Conservation (phyloP, 2,888 invertebrate genomes). For the Drosophila helvetica region DNA sequence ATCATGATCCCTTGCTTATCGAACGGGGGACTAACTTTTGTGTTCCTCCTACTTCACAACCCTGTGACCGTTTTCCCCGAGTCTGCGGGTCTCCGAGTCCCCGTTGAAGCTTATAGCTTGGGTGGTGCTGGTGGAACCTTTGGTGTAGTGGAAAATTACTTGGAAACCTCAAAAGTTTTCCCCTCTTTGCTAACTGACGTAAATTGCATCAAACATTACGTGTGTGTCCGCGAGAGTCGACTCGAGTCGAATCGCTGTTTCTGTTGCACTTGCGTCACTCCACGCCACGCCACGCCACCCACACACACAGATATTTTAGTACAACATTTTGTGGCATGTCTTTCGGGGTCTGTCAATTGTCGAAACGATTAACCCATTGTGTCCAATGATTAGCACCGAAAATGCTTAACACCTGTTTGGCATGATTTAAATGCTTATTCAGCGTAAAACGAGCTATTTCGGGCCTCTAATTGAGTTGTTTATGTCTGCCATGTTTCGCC, state of each 20-base stretch:
- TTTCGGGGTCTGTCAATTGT: slow-evolving; percentile 7
- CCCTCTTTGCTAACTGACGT: slow-evolving; percentile 50
- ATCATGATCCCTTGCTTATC: neutral
- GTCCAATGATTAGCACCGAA: slow-evolving; percentile 2
- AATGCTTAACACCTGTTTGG: slow-evolving; percentile 27
- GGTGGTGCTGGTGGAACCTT: slow-evolving; percentile 17
- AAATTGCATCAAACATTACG: slow-evolving; percentile 56
- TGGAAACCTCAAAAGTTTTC: slow-evolving; percentile 55
- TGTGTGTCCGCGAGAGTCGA: slow-evolving; percentile 7
- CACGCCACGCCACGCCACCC: slow-evolving; percentile 10
- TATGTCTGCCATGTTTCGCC: slow-evolving; percentile 30
- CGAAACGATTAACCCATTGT: slow-evolving; percentile 19
- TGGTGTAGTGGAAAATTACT: slow-evolving; percentile 45
- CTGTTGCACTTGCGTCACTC: slow-evolving; percentile 37
- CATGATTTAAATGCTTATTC: slow-evolving; percentile 7
- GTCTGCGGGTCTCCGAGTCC: neutral
- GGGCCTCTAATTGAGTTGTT: slow-evolving; percentile 57
- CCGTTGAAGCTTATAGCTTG: slow-evolving; percentile 36
- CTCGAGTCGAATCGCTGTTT: slow-evolving; percentile 11
- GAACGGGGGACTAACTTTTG: slow-evolving; percentile 22
- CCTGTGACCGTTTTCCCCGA: neutral
- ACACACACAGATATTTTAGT: neutral
- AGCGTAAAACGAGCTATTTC: slow-evolving; percentile 13
- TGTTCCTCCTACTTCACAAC: neutral
- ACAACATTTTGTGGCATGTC: slow-evolving; percentile 17